Conservation (phyloP, 2,888 invertebrate genomes). For the Monopis laevigella region DNA sequence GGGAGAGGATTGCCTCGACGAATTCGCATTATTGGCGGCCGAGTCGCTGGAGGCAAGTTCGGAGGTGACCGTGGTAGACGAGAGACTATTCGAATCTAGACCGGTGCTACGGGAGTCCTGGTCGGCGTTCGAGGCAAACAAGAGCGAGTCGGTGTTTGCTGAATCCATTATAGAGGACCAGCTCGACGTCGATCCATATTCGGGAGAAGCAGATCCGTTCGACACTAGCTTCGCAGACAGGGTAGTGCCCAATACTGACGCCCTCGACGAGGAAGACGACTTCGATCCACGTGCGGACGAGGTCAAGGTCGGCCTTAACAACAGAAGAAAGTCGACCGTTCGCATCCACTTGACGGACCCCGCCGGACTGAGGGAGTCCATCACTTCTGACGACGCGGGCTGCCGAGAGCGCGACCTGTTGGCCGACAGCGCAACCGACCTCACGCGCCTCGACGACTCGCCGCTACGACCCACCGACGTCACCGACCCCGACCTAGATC, state of each 20-base stretch:
- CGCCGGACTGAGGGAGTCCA: conserved; percentile 66
- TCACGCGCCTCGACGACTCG: conserved; percentile 73
- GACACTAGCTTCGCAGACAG: conserved; percentile 86
- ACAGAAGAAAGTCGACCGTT: conserved; percentile 57
- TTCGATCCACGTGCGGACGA: conserved; percentile 75
- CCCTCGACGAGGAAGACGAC: conserved; percentile 48
- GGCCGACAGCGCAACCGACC: conserved; percentile 80
- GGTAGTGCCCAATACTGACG: conserved; percentile 63
- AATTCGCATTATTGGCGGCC: conserved; percentile 81
- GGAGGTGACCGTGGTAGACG: conserved; percentile 53
- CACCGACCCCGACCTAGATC: conserved; percentile 73
- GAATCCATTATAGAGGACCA: conserved; percentile 56
- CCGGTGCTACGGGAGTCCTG: conserved; percentile 66
- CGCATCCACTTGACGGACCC: conserved; percentile 73
- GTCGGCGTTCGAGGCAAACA: conserved; percentile 72
- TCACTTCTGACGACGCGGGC: conserved; percentile 59
- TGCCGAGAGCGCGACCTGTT: conserved; percentile 71
- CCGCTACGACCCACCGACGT: conserved; percentile 73
- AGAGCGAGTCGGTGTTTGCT: conserved; percentile 51
- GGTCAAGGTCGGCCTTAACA: conserved; percentile 41
- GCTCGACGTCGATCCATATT: conserved; percentile 50
- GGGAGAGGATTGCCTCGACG: conserved; percentile 78
- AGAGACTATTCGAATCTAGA: conserved; percentile 43
- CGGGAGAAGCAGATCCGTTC: conserved; percentile 81
- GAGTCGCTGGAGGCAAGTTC: conserved; percentile 74